A percentile compares a stretch with the other conserved stretches of the same genome.
Evolutionary conservation across 2,113 vertebrate genomes (phyloP).

Genomic region (Pteruthius melanotis): DNA sequence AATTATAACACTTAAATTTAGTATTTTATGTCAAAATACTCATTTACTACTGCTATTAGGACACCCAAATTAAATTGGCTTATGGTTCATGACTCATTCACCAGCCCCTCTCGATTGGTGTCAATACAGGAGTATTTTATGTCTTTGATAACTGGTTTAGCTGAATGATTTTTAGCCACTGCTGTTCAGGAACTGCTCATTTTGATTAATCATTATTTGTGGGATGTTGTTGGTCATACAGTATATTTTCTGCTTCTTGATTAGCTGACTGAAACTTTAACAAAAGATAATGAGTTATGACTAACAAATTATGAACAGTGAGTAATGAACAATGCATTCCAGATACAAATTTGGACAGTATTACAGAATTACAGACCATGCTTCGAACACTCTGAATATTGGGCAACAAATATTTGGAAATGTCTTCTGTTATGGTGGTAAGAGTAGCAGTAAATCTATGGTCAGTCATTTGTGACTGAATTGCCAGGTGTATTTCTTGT

Average conservation of each 20-base stretch:
- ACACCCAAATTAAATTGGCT: not conserved
- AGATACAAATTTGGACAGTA: not conserved
- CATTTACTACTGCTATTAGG: not conserved
- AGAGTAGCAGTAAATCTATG: not conserved
- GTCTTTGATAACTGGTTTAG: not conserved
- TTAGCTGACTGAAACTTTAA: slow-evolving; percentile 19
- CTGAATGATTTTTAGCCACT: not conserved
- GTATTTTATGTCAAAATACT: not conserved
- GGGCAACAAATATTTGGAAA: slow-evolving; percentile 9
- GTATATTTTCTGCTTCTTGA: slow-evolving; percentile 7
- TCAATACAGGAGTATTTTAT: not conserved
- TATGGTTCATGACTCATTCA: not conserved
- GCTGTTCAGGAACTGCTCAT: not conserved
- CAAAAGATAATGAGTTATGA: slow-evolving; percentile 19
- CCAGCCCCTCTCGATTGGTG: not conserved
- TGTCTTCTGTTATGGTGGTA: not conserved
- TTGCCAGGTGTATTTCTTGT: not conserved
- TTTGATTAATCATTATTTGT: slow-evolving; percentile 13
- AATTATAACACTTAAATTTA: not conserved
- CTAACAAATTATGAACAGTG: slow-evolving; percentile 1
- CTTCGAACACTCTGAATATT: not conserved
- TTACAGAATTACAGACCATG: not conserved
- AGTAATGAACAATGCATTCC: not conserved
- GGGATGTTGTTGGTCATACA: not conserved
- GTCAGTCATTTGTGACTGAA: not conserved